A percentile compares a stretch with the other conserved stretches of the same genome.
phyloP scores from a whole-genome alignment of 2,113 vertebrate genomes.

The Paradoxurus hermaphroditus region DNA sequence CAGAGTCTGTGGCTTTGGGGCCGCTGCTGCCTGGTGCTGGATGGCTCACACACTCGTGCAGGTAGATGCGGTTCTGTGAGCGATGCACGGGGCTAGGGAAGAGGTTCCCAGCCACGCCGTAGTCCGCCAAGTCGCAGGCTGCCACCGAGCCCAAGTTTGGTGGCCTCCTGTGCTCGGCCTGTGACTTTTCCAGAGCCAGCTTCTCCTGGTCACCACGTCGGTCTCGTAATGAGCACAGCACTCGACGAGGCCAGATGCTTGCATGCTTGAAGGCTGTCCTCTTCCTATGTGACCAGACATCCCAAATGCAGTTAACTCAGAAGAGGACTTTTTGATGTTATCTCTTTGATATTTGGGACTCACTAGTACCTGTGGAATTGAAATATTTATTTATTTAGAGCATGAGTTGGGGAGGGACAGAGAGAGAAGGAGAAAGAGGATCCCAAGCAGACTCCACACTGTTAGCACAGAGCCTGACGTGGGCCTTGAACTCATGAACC shows the following conservation, averaged over 20 bases:
- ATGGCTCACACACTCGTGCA: background rate
- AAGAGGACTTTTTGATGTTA: background rate
- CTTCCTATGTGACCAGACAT: too few species aligned
- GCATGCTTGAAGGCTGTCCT: accelerated
- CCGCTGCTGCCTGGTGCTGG: accelerated
- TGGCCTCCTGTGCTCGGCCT: background rate
- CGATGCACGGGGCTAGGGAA: background rate
- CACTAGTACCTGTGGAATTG: background rate
- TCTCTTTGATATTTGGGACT: background rate
- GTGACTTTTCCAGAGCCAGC: background rate
- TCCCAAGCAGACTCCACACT: too few species aligned
- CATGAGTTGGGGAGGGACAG: too few species aligned
- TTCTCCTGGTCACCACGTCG: background rate
- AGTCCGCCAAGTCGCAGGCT: background rate
- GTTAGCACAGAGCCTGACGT: too few species aligned
- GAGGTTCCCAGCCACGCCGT: background rate
- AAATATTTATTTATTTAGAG: background rate
- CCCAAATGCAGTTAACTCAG: background rate
- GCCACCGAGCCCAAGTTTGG: too few species aligned
- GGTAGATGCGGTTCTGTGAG: too few species aligned
- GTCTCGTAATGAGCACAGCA: background rate
- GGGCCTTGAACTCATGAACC: too few species aligned
- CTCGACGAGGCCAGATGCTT: too few species aligned
- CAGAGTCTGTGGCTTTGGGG: background rate
- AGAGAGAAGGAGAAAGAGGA: too few species aligned